phyloP scores from a whole-genome alignment of 2,888 invertebrate genomes.

The Aricia artaxerxes region DNA sequence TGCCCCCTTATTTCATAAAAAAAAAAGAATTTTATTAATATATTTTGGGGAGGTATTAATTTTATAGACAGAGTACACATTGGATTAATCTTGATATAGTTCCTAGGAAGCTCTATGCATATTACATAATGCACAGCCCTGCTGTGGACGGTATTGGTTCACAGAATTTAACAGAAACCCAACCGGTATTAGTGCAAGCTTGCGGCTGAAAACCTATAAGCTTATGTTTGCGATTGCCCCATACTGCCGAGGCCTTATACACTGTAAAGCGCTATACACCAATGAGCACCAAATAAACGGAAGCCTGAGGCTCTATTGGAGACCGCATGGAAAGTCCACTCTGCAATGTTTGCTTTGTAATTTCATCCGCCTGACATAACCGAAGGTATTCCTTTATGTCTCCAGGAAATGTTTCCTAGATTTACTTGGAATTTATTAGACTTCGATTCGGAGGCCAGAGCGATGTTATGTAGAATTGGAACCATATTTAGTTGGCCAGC shows the following conservation, averaged over 20 bases:
- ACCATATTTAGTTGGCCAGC: constrained; percentile 45
- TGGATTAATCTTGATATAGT: not conserved
- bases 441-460: not conserved
- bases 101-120: not conserved
- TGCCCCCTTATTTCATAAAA: no score
- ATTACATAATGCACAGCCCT: not conserved
- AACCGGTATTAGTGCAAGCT: not conserved
- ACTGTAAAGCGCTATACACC: not conserved
- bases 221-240: constrained; percentile 11
- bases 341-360: not conserved
- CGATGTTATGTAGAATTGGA: not conserved
- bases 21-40: not conserved
- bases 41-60: not conserved
- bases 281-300: not conserved
- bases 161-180: not conserved
- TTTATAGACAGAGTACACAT: not conserved
- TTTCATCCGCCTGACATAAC: not conserved
- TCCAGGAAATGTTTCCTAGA: not conserved
- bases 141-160: not conserved
- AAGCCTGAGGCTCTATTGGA: not conserved
- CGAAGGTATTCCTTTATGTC: not conserved
- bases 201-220: constrained; percentile 13
- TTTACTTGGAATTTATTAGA: not conserved
- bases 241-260: not conserved
- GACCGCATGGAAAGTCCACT: not conserved